Conservation (phyloP, 2,888 invertebrate genomes). For the Diarsia dahlii region DNA sequence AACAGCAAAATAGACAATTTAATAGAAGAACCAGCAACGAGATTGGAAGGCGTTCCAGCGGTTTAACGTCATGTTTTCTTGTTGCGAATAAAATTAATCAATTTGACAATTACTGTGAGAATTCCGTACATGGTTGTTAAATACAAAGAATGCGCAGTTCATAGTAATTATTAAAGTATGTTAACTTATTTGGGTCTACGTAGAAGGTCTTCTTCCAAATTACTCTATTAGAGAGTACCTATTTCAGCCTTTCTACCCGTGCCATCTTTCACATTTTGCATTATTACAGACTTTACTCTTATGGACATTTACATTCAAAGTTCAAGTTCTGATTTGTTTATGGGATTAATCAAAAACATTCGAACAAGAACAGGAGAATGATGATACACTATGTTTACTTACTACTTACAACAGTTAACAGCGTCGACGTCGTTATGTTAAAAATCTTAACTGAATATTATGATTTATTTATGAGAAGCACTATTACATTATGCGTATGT, state of each 20-base stretch:
- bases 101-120: conserved; percentile 44
- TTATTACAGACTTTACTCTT: not conserved
- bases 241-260: not conserved
- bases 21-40: conserved; percentile 33
- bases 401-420: not conserved
- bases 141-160: not conserved
- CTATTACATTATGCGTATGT: conserved; percentile 19
- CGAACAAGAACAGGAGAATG: not conserved
- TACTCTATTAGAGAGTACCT: too few relatives aligned
- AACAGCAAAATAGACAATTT: conserved; percentile 37
- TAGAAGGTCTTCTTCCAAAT: not conserved
- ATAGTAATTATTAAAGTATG: conserved; percentile 1
- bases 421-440: not conserved
- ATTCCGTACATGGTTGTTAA: conserved; percentile 10
- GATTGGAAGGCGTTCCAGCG: conserved; percentile 53
- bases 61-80: conserved; percentile 21
- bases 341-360: not conserved
- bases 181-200: not conserved
- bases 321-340: not conserved
- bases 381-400: not conserved
- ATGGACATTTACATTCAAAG: not conserved
- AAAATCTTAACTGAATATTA: conserved; percentile 26
- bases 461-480: conserved; percentile 47
- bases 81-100: conserved; percentile 36
- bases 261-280: not conserved